These are phyloP conservation scores for Xanthia icteritia DNA, from an alignment of 2,888 invertebrate genomes.

Conservation along the genomic window DNA sequence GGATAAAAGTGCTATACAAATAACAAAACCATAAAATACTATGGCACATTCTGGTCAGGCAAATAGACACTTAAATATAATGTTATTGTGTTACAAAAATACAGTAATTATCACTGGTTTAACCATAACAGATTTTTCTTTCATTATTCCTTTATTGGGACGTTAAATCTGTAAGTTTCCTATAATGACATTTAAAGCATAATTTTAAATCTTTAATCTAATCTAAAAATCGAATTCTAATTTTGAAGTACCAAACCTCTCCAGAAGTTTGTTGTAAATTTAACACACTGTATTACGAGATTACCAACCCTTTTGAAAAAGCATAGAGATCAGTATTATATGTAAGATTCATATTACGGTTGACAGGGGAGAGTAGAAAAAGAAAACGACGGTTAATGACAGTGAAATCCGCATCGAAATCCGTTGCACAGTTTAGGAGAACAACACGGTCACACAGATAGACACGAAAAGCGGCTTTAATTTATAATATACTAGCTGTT, in stretches of 20 bases:
- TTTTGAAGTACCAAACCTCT: neutral
- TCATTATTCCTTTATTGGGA: neutral
- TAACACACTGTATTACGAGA: neutral
- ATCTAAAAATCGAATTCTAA: too few species aligned
- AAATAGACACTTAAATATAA: neutral
- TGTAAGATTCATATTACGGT: too few species aligned
- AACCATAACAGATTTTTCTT: neutral
- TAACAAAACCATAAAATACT: neutral
- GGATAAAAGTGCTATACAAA: neutral
- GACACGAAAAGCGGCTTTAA: neutral
- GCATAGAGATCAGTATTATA: too few species aligned
- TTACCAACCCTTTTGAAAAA: neutral
- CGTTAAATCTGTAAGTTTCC: neutral
- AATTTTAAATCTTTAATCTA: too few species aligned
- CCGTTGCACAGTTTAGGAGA: neutral
- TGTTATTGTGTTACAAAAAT: slow-evolving; percentile 13
- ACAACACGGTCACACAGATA: too few species aligned
- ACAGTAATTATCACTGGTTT: neutral
- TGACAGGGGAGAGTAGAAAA: too few species aligned
- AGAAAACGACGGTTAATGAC: too few species aligned
- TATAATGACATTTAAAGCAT: slow-evolving; percentile 16
- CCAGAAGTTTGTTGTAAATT: neutral
- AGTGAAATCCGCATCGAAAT: neutral
- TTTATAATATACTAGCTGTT: neutral
- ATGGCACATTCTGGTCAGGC: neutral